These are phyloP conservation scores for Rhadinocentrus ornatus DNA, from an alignment of 2,797 vertebrate species.

Conservation along the genomic window DNA sequence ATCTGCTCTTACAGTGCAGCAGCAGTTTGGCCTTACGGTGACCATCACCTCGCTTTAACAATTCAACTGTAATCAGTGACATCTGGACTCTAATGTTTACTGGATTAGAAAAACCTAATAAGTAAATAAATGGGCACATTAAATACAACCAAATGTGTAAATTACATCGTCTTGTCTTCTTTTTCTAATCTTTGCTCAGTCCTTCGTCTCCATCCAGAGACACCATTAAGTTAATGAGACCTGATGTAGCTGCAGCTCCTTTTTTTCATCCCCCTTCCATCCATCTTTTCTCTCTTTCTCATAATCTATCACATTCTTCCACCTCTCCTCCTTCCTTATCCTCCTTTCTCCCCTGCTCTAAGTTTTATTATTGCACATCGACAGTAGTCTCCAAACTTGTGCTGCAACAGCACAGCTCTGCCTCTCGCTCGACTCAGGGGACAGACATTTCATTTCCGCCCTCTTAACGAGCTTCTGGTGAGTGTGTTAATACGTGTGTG, in stretches of 20 bases:
- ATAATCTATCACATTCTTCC: slow-evolving; percentile 23
- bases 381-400: slow-evolving; percentile 59
- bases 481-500: slow-evolving; percentile 47
- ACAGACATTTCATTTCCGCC: slow-evolving; percentile 96
- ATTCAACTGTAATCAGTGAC: background rate
- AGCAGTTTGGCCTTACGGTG: no score
- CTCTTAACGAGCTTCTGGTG: slow-evolving; percentile 90
- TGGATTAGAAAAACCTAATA: slow-evolving; percentile 15
- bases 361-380: slow-evolving; percentile 53
- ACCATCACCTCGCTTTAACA: background rate
- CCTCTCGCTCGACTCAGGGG: slow-evolving; percentile 76
- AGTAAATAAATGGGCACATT: background rate
- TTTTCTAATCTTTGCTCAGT: slow-evolving; percentile 40
- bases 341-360: slow-evolving; percentile 14
- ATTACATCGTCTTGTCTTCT: background rate
- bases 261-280: slow-evolving; percentile 20
- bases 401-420: slow-evolving; percentile 58
- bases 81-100: background rate
- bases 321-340: slow-evolving; percentile 36
- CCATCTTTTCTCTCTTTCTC: slow-evolving; percentile 22
- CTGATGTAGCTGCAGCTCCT: slow-evolving; percentile 80
- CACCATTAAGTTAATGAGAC: slow-evolving; percentile 93
- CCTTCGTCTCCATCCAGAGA: slow-evolving; percentile 78
- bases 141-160: slow-evolving; percentile 1
- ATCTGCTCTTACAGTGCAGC: background rate